These are phyloP conservation scores for Macrocentrus cingulum DNA, from an alignment of 1,140 invertebrate species.

Conservation along the genomic window DNA sequence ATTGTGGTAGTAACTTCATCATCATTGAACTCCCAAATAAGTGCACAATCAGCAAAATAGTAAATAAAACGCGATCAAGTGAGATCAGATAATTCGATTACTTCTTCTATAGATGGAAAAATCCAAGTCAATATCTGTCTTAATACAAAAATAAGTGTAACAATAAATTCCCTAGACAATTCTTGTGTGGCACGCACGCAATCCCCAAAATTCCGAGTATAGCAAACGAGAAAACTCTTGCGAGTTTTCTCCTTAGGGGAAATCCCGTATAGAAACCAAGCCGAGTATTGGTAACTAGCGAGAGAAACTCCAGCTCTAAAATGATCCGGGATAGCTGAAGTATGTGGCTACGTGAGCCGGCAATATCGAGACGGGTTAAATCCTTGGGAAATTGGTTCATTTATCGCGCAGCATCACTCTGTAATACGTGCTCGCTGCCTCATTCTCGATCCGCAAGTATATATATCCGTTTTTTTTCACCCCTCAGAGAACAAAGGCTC, in stretches of 20 bases:
- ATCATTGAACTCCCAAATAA: no score
- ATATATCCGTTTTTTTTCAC: no score
- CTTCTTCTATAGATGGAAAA: no score
- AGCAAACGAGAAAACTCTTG: not conserved
- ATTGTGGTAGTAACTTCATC: no score
- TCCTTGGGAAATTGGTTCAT: slow-evolving; percentile 46
- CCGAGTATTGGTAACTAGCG: not conserved
- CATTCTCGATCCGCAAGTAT: not conserved
- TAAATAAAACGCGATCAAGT: no score
- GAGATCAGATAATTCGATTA: no score
- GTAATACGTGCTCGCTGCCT: slow-evolving; percentile 30
- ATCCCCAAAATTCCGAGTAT: not conserved
- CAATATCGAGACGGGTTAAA: slow-evolving; percentile 40
- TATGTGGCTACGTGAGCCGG: slow-evolving; percentile 34
- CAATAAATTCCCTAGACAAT: no score
- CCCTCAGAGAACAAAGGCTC: no score
- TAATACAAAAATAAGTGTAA: no score
- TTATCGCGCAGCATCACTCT: slow-evolving; percentile 41
- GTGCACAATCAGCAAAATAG: no score
- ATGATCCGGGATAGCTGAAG: slow-evolving; percentile 34
- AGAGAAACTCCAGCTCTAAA: slow-evolving; percentile 32
- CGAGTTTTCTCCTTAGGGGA: not conserved
- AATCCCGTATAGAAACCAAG: not conserved
- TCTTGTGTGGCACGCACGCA: no score
- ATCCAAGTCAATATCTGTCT: no score